Percentiles rank a stretch among this genome's conserved stretches.
Conservation (phyloP, 2,888 invertebrate genomes). For the Caenorhabditis doughertyi region DNA sequence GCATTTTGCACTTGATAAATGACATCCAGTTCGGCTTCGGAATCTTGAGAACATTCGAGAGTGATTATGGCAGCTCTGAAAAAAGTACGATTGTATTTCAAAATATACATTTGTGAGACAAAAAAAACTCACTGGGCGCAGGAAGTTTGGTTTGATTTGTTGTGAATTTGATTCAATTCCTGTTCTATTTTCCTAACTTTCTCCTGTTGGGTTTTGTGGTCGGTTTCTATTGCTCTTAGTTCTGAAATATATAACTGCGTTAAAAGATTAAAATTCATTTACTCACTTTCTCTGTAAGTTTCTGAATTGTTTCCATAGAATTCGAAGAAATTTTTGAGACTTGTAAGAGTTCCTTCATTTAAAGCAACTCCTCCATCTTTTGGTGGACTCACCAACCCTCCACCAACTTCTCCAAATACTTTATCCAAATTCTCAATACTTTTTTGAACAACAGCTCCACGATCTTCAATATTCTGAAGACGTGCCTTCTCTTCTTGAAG, state of each 20-base stretch:
- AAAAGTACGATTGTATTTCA: neutral
- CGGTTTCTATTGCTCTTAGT: constrained; percentile 10
- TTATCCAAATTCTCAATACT: constrained; percentile 35
- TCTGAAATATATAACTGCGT: constrained; percentile 2
- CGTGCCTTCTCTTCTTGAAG: constrained; percentile 27
- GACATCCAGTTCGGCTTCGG: constrained; percentile 65
- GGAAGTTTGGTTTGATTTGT: neutral
- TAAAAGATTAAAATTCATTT: neutral
- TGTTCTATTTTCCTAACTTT: constrained; percentile 22
- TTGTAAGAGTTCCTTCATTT: constrained; percentile 63
- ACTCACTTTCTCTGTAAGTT: constrained; percentile 45
- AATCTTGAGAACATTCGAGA: constrained; percentile 59
- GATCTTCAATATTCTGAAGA: constrained; percentile 13
- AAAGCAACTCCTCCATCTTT: constrained; percentile 35
- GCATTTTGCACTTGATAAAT: constrained; percentile 75
- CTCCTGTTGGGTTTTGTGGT: constrained; percentile 26
- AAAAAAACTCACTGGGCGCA: constrained; percentile 2
- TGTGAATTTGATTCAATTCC: constrained; percentile 5
- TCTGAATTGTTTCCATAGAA: constrained; percentile 65
- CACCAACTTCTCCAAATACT: constrained; percentile 38
- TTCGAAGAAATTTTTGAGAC: constrained; percentile 68
- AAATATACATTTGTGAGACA: neutral
- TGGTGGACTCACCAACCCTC: constrained; percentile 55
- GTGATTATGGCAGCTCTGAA: constrained; percentile 65
- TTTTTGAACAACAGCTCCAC: constrained; percentile 19